These are phyloP conservation scores for Psittacus erithacus DNA, from an alignment of 2,113 vertebrate genomes.

Conservation along the genomic window DNA sequence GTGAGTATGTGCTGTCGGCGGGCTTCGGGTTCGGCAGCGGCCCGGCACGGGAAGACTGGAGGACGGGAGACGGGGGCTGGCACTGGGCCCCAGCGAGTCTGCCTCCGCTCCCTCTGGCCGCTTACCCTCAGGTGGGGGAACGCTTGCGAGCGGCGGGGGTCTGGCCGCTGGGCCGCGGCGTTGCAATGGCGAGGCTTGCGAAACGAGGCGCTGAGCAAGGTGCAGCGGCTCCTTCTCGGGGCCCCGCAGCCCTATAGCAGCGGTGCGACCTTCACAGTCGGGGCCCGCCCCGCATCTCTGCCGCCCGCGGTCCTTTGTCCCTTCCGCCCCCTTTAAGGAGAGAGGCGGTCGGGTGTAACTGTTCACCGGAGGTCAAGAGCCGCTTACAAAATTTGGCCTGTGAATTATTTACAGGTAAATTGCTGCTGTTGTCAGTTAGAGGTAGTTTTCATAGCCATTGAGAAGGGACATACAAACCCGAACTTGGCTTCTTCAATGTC, in stretches of 20 bases:
- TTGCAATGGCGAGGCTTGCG: not conserved
- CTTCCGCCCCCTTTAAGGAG: not conserved
- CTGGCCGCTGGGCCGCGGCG: not conserved
- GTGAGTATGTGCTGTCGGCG: not conserved
- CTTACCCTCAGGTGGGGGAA: not conserved
- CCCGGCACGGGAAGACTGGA: not conserved
- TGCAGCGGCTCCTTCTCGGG: not conserved
- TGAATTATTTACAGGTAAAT: not conserved
- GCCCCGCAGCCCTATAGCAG: not conserved
- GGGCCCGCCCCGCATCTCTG: not conserved
- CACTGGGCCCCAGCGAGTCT: no score
- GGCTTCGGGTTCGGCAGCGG: not conserved
- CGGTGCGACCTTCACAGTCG: slow-evolving; percentile 38
- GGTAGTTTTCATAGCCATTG: fast-evolving
- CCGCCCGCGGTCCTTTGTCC: not conserved
- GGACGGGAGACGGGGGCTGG: not conserved
- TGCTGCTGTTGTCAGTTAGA: not conserved
- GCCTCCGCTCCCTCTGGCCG: not conserved
- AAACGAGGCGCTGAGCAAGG: not conserved
- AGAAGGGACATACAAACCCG: not conserved
- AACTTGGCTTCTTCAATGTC: not conserved
- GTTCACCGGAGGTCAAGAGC: not conserved
- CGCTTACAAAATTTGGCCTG: not conserved
- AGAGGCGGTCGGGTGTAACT: not conserved
- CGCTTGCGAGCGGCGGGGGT: not conserved